Evolutionary conservation across 2,888 invertebrate species (phyloP), one percentile per base, ranked within the genome.

Genomic region (Augiades crinisus): DNA sequence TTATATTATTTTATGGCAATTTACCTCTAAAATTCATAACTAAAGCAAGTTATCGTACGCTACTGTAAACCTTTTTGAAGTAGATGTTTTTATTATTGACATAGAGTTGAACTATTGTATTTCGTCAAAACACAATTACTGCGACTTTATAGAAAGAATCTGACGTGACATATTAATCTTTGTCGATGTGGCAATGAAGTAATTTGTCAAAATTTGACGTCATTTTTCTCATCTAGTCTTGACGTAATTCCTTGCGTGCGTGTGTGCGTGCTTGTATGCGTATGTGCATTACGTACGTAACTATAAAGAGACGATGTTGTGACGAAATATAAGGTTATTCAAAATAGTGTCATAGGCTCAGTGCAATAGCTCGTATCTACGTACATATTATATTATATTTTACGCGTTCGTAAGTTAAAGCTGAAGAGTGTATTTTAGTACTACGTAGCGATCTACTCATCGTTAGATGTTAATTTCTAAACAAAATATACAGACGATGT

Each of bases 281-380:
- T n/a, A n/a, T n/a, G n/a, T n/a, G n/a, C n/a, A n/a, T n/a, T n/a
- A n/a, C n/a, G n/a, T n/a, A n/a, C n/a, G n/a, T n/a, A n/a, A n/a
- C n/a, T n/a, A n/a, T n/a, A n/a, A n/a, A n/a, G n/a, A n/a, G n/a
- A n/a, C n/a, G n/a, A 7, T 27, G 19, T 10, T 4, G 13, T 21
- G 38, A 17, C 40, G 17, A 40, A 47, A 33, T 22, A 40, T 4
- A 8, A 8, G 19, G 41, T 47, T 51, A 53, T 21, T n/a, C 30
- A 6, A 1, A 8, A 55, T 43, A 31, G 41, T 43, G 49, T 49
- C 36, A 43, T 59, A 60, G 56, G 21, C 44, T 53, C 61, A 58
- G 59, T 62, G 59, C 58, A 59, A 59, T 62, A 62, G 59, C 33
- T 31, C 47, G 5, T 58, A 52, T 55, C 54, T 60, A 55, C 17